phyloP scores from a whole-genome alignment of 2,797 vertebrate species.

The Xenopus petersii region DNA sequence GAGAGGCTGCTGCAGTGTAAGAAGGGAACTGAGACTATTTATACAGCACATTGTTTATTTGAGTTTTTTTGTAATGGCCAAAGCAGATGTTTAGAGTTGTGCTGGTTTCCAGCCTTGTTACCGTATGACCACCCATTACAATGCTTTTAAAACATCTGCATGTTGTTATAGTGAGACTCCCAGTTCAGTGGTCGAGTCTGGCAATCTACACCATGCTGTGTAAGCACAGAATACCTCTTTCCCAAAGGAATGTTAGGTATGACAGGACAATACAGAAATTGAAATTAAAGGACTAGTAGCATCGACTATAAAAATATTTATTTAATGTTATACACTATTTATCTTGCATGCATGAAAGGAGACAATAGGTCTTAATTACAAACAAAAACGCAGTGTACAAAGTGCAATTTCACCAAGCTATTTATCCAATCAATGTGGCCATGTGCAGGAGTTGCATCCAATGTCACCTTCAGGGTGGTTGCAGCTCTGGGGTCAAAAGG shows the following conservation, averaged over 20 bases:
- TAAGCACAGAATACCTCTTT: conserved; percentile 35
- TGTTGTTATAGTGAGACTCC: conserved; percentile 52
- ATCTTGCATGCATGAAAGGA: too few species aligned
- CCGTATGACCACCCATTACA: conserved; percentile 36
- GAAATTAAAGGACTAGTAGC: background rate
- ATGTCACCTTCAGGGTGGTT: too few species aligned
- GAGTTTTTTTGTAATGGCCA: conserved; percentile 50
- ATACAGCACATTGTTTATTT: conserved; percentile 49
- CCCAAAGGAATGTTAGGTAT: conserved; percentile 52
- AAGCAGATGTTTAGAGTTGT: conserved; percentile 49
- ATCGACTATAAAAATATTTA: too few species aligned
- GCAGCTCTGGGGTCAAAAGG: too few species aligned
- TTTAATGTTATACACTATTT: too few species aligned
- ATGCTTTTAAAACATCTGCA: conserved; percentile 45
- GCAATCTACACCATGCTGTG: conserved; percentile 39
- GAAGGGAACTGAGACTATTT: conserved; percentile 10
- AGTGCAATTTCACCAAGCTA: too few species aligned
- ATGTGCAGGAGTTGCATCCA: too few species aligned
- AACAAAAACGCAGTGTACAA: too few species aligned
- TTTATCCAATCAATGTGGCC: too few species aligned
- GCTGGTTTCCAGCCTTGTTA: conserved; percentile 35
- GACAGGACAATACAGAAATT: conserved; percentile 23
- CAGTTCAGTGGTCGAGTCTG: conserved; percentile 45
- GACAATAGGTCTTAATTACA: too few species aligned
- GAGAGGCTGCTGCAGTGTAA: conserved; percentile 38